Evolutionary conservation across 2,797 vertebrate genomes (phyloP).

Genomic region (Propithecus perrieri): DNA sequence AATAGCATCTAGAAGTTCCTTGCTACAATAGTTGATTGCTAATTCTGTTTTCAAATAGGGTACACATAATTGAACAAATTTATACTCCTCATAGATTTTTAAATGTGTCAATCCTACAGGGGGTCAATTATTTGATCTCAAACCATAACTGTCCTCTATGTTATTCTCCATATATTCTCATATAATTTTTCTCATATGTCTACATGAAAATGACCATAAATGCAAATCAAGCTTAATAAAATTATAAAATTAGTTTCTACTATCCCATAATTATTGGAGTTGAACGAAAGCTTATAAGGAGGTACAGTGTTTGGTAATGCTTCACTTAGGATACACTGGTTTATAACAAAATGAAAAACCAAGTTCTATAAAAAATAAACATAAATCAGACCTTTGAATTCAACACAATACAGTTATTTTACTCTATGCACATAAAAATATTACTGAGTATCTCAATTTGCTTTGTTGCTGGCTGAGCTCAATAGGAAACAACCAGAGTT

Average conservation of each 20-base stretch:
- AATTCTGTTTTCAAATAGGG: neutral
- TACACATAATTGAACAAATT: slow-evolving; percentile 5
- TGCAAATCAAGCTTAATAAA: neutral
- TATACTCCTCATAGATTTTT: neutral
- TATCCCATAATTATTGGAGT: neutral
- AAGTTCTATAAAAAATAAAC: neutral
- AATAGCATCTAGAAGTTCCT: neutral
- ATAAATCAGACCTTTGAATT: slow-evolving; percentile 34
- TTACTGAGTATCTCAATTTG: slow-evolving; percentile 54
- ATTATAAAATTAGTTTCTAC: slow-evolving; percentile 17
- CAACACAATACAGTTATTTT: slow-evolving; percentile 35
- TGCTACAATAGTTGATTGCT: neutral
- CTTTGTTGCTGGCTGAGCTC: slow-evolving; percentile 52
- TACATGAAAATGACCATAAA: slow-evolving; percentile 11
- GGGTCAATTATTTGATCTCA: neutral
- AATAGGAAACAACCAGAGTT: slow-evolving; percentile 58
- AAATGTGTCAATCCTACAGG: neutral
- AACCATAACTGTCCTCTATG: neutral
- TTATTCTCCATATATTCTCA: neutral
- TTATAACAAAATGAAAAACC: slow-evolving; percentile 33
- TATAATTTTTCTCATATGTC: neutral
- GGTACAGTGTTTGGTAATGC: neutral
- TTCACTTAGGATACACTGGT: neutral
- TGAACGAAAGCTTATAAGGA: neutral
- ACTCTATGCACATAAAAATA: slow-evolving; percentile 57